phyloP scores from a whole-genome alignment of 2,888 invertebrate genomes.

The Machimus atricapillus region DNA sequence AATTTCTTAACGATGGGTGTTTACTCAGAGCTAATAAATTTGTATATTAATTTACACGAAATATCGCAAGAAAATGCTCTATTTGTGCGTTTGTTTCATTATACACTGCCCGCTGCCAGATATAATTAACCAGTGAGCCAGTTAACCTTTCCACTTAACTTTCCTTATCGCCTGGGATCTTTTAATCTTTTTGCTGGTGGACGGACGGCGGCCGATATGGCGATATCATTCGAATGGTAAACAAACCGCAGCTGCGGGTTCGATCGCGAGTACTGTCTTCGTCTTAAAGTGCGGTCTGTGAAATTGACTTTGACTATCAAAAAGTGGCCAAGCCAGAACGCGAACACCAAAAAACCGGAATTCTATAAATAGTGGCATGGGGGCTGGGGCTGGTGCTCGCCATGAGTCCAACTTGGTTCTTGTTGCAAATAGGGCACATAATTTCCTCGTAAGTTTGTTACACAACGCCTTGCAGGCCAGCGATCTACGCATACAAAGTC shows the following conservation, averaged over 20 bases:
- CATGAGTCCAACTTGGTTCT: background rate
- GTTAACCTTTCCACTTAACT: constrained; percentile 33
- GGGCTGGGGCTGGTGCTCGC: constrained; percentile 28
- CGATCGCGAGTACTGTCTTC: background rate
- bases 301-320: constrained; percentile 30
- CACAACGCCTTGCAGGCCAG: background rate
- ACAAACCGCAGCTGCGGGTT: background rate
- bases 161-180: constrained; percentile 22
- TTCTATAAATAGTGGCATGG: constrained; percentile 44
- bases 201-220: background rate
- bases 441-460: background rate
- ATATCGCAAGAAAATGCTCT: background rate
- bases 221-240: background rate
- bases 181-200: constrained; percentile 24
- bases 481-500: background rate
- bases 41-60: background rate
- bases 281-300: background rate
- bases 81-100: background rate
- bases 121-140: constrained; percentile 12
- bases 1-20: background rate
- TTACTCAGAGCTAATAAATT: background rate
- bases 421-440: constrained; percentile 29
- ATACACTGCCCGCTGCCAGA: background rate
- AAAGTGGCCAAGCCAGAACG: constrained; percentile 36
- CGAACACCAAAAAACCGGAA: constrained; percentile 46